Evolutionary conservation across 2,113 vertebrate genomes (phyloP), one percentile per base, ranked within the genome.

Genomic region (Nothocercus julius): DNA sequence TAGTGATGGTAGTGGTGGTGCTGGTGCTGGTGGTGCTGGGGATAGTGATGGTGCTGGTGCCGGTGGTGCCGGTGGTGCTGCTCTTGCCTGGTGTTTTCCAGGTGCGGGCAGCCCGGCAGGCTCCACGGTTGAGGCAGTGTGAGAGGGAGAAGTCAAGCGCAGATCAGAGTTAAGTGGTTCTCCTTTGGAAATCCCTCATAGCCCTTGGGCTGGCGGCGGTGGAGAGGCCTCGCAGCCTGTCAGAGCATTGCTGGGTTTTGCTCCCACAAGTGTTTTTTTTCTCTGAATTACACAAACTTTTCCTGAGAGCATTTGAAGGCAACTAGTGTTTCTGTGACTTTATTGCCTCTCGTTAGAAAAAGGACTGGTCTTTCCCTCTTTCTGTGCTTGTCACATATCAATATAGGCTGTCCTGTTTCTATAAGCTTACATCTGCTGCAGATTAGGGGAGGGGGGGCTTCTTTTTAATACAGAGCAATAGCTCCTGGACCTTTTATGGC

Each of bases 401-500:
- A 25, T 21, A 21, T 3, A 10, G 42, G 12, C 14, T 27, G 49
- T 38, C 89, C 67, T 20, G 21, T 58, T 69, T 49, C 70, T 38
- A 27, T 25, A 95, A 58, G 13, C 77, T 69, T 36, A 14, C 45
- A 74, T 7, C 82, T 90, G 79, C 74, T 12, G 5, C 34, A 11
- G 68, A 59, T 72, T 24, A 2, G 42, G 30, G 64, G 7, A 44
- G 18, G 5, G 61, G 54, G 18, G 22, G n/a, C 89, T 93, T 53
- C 73, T 93, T 89, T 80, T 92, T 82, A 90, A 92, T 47, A 11
- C 20, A 58, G 79, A 96, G 72, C 61, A 59, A 13, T 62, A 80
- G 81, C 93, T 94, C 89, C 51, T 64, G 62, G 82, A 67, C 90
- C 92, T 94, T 87, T 75, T 44, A 16, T 36, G 68, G 80, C 85